Evolutionary conservation across 1,140 invertebrate species (phyloP).

Genomic region (Drosophila ogumai): DNA sequence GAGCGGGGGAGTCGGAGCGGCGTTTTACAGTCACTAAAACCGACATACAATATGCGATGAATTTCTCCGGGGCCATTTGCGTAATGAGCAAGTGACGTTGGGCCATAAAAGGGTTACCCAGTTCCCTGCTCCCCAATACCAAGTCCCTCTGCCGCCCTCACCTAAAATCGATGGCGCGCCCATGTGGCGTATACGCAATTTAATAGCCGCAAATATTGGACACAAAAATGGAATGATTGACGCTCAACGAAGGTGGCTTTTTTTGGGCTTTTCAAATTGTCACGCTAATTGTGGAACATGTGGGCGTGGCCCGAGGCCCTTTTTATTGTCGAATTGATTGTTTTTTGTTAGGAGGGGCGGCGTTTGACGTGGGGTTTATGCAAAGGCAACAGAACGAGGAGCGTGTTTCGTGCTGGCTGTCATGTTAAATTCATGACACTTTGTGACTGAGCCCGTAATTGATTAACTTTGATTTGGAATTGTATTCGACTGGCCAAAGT

Average conservation of each 20-base stretch:
- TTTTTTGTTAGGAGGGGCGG: neutral
- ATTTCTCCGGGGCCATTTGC: slow-evolving; percentile 31
- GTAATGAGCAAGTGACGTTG: slow-evolving; percentile 56
- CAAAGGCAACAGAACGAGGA: slow-evolving; percentile 18
- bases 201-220: slow-evolving; percentile 61
- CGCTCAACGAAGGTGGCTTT: slow-evolving; percentile 47
- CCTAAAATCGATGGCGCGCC: slow-evolving; percentile 47
- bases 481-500: slow-evolving; percentile 44
- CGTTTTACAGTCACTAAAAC: slow-evolving; percentile 70
- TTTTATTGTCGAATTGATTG: slow-evolving; percentile 34
- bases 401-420: slow-evolving; percentile 58
- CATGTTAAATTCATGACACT: slow-evolving; percentile 61
- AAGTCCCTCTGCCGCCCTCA: neutral
- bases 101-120: slow-evolving; percentile 37
- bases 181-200: slow-evolving; percentile 69
- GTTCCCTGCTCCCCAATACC: neutral
- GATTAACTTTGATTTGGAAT: slow-evolving; percentile 75
- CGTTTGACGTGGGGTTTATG: slow-evolving; percentile 12
- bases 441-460: slow-evolving; percentile 68
- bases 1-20: slow-evolving; percentile 16
- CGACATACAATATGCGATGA: slow-evolving; percentile 32
- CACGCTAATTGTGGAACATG: slow-evolving; percentile 76
- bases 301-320: slow-evolving; percentile 24
- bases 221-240: slow-evolving; percentile 43
- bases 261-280: slow-evolving; percentile 75